Conservation (phyloP, 2,888 invertebrate species). For the Doris montereyensis region DNA sequence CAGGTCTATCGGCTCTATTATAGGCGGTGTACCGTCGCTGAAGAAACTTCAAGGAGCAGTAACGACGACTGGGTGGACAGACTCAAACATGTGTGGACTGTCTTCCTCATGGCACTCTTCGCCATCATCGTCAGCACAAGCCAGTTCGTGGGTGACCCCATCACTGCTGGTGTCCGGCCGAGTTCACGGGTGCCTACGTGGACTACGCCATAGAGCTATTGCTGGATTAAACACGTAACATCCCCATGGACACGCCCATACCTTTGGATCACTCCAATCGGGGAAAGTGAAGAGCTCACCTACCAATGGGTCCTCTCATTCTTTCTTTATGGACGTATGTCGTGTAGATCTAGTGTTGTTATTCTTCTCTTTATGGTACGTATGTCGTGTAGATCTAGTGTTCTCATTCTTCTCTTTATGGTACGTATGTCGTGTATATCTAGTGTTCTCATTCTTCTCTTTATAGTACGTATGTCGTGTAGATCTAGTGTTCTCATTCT, state of each 20-base stretch:
- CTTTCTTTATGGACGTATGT: slow-evolving; percentile 55
- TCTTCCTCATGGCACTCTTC: slow-evolving; percentile 62
- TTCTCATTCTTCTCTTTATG: no score
- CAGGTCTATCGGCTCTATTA: slow-evolving; percentile 49
- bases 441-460: no score
- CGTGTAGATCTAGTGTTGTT: background rate
- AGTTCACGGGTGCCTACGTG: slow-evolving; percentile 59
- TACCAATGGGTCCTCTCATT: slow-evolving; percentile 68
- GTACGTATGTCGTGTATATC: no score
- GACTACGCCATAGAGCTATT: slow-evolving; percentile 64
- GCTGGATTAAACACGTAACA: slow-evolving; percentile 69
- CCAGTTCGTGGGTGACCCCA: slow-evolving; percentile 66
- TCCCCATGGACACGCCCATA: slow-evolving; percentile 64
- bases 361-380: no score
- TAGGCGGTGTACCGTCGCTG: slow-evolving; percentile 58
- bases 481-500: no score
- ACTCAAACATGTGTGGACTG: slow-evolving; percentile 64
- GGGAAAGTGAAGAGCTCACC: slow-evolving; percentile 62
- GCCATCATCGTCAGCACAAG: slow-evolving; percentile 64
- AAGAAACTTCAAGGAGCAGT: slow-evolving; percentile 62
- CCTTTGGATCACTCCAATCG: slow-evolving; percentile 56
- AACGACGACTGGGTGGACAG: slow-evolving; percentile 67
- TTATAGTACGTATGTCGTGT: no score
- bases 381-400: no score
- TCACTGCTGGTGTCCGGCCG: slow-evolving; percentile 62